These are phyloP conservation scores for Microplitis mediator DNA, from an alignment of 1,140 invertebrate species.

Conservation along the genomic window DNA sequence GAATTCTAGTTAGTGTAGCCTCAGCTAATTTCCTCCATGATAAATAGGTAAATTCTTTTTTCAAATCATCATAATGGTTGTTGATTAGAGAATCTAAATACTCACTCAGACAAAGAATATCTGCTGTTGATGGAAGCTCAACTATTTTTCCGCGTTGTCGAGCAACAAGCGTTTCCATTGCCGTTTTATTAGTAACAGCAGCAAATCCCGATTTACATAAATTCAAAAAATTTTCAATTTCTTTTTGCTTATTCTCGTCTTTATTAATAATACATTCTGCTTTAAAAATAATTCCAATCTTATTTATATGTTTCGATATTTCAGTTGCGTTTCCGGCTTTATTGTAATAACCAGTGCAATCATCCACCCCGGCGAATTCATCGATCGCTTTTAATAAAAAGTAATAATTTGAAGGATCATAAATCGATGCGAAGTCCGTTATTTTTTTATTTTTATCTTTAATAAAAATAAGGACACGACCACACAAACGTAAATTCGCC, in stretches of 20 bases:
- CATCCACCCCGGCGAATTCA: background rate
- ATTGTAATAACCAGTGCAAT: background rate
- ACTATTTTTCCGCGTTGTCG: background rate
- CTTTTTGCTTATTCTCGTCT: background rate
- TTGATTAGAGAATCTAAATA: background rate
- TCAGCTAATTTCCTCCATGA: conserved; percentile 15
- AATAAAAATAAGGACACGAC: conserved; percentile 47
- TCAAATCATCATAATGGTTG: background rate
- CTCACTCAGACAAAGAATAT: background rate
- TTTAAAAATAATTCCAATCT: background rate
- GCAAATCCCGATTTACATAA: background rate
- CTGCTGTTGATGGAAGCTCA: background rate
- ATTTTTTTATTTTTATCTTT: conserved; percentile 26
- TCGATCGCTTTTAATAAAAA: background rate
- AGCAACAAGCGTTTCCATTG: background rate
- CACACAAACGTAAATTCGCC: conserved; percentile 17
- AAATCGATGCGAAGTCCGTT: conserved; percentile 23
- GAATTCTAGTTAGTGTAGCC: background rate
- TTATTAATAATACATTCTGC: background rate
- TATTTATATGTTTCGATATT: background rate
- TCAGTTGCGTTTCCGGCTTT: background rate
- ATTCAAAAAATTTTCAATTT: background rate
- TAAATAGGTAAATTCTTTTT: background rate
- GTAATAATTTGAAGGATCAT: conserved; percentile 14
- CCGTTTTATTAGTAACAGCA: background rate